phyloP scores from a whole-genome alignment of 2,888 invertebrate genomes.

The Dasysyrphus albostriatus region DNA sequence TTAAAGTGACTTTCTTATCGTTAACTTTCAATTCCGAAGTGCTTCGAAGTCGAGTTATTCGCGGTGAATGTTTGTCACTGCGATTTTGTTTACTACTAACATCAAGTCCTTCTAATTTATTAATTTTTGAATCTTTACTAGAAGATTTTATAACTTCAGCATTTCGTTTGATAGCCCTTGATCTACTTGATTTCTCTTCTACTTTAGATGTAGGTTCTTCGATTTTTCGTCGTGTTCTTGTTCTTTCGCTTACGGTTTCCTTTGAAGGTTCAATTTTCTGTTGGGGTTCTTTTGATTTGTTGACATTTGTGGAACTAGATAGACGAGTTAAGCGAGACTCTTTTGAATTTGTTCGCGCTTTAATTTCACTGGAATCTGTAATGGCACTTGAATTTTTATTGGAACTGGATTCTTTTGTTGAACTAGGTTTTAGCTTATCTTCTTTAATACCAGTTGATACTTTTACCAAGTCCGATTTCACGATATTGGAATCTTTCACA shows the following conservation, averaged over 20 bases:
- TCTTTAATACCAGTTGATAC: neutral
- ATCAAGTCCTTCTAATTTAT: slow-evolving; percentile 9
- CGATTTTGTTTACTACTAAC: neutral
- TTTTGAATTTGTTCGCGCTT: neutral
- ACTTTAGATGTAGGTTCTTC: neutral
- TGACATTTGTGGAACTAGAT: neutral
- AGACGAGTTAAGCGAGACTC: neutral
- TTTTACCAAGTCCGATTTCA: neutral
- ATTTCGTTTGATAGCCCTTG: slow-evolving; percentile 18
- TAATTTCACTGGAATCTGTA: neutral
- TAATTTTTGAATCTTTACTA: slow-evolving; percentile 3
- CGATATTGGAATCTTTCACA: neutral
- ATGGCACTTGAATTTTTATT: neutral
- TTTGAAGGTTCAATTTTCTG: neutral
- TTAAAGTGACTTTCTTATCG: neutral
- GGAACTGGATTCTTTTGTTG: neutral
- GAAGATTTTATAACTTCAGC: slow-evolving; percentile 3
- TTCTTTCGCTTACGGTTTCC: neutral
- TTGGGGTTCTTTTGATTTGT: neutral
- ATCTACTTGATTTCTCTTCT: slow-evolving; percentile 1
- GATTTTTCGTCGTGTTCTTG: neutral
- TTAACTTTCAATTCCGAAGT: neutral
- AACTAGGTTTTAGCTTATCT: neutral
- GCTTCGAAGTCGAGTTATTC: slow-evolving; percentile 44
- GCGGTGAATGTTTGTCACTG: neutral